Base-by-base conservation (phyloP, 2,888 invertebrate species). In the Spicauda simplicius region DNA sequence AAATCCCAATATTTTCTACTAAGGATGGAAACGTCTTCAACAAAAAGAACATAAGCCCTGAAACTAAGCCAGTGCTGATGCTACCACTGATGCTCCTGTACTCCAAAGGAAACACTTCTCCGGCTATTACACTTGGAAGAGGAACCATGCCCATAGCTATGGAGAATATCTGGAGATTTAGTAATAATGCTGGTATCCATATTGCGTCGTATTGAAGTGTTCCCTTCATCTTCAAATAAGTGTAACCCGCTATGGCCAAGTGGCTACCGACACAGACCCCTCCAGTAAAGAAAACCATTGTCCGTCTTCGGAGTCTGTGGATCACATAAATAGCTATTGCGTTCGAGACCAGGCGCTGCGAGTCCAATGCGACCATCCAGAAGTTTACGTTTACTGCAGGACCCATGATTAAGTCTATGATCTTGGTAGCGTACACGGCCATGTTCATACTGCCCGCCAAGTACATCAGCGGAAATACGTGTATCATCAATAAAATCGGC, bases 111-210 rank as follows among this genome's bases (percentile, higher is more conserved):
- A 95, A 96, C 0, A 96, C 89, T 79, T 96, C 96, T 0, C 96
- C 96, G 52, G 95, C 94, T 83, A 96, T 94, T 7, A 95, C 94
- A 88, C 95, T 96, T 0, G 96, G 96, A 60, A 96, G 74, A 0
- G 96, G 95, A 18, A 95, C 83, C 77, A 95, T 86, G 0, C 96
- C 95, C 0, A 94, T 84, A 2, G 93, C 90, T 0, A 95, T 88
- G n/a, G 94, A 92, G 19, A 93, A 87, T 57, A 94, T 94, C 72
- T 95, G 95, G 0, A 88, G 72, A 74, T 95, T 82, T 58, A 94
- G 77, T 74, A 94, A 77, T 71, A 94, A 70, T 70, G 94, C 82
- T 0, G 94, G 88, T 6, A 93, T 77, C 89, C 91, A 93, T 0
- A 88, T 74, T 5, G 83, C 81, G n/a, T 86, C 85, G 55, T 83